Percentiles rank a stretch among this genome's conserved stretches.
Evolutionary conservation across 2,113 vertebrate species (phyloP).

Genomic region (Hymenochirus boettgeri): DNA sequence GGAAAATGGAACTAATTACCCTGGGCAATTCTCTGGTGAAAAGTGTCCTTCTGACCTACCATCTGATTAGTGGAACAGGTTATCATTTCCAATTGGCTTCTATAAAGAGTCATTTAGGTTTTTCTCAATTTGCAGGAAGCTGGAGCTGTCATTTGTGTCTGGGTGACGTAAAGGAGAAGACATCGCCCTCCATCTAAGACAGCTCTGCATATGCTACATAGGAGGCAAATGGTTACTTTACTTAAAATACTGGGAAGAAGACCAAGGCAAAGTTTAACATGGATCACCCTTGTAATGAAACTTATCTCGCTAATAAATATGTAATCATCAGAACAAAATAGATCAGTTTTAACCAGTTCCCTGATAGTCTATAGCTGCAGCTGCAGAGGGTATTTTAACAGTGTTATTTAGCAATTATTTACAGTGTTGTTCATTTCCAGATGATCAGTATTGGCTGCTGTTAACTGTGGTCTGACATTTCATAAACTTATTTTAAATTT

Average conservation of each 20-base stretch:
- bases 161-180: conserved; percentile 89
- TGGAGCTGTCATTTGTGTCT: conserved; percentile 97
- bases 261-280: not conserved
- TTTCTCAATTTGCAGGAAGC: conserved; percentile 71
- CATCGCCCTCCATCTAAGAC: conserved; percentile 71
- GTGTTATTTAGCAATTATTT: not conserved
- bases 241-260: not conserved
- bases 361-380: too few relatives aligned
- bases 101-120: too few relatives aligned
- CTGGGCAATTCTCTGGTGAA: not conserved
- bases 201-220: conserved; percentile 31
- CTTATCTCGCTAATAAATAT: not conserved
- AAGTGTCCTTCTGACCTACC: too few relatives aligned
- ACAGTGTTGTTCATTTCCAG: not conserved
- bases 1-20: too few relatives aligned
- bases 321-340: not conserved
- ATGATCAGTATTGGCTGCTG: not conserved
- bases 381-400: not conserved
- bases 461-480: not conserved
- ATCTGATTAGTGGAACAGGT: too few relatives aligned
- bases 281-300: not conserved
- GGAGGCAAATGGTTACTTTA: not conserved
- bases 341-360: not conserved
- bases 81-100: too few relatives aligned
- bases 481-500: not conserved